phyloP scores from a whole-genome alignment of 2,113 vertebrate genomes.

The Climacteris rufus region DNA sequence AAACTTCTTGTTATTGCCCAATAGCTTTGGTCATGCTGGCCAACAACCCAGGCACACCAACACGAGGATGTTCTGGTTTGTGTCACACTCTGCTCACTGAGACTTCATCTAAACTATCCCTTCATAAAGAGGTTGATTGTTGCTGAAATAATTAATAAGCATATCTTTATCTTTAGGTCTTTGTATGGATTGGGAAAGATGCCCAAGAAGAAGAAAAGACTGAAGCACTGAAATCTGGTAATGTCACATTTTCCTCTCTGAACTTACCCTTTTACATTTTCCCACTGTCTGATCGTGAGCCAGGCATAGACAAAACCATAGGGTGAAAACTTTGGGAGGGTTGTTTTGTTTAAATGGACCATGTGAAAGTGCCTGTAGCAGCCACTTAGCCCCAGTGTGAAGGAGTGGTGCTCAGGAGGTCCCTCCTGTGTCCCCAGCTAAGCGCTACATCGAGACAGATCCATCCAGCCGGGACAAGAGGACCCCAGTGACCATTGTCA shows the following conservation, averaged over 20 bases:
- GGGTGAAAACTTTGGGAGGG: neutral
- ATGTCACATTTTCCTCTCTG: neutral
- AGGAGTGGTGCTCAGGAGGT: neutral
- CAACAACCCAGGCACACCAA: neutral
- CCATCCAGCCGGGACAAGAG: slow-evolving; percentile 85
- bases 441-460: slow-evolving; percentile 90
- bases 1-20: neutral
- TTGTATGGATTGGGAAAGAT: slow-evolving; percentile 95
- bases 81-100: neutral
- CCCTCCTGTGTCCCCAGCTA: slow-evolving; percentile 70
- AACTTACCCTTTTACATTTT: neutral
- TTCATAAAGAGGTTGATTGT: neutral
- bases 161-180: slow-evolving; percentile 78
- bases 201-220: slow-evolving; percentile 94
- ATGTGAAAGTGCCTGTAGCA: neutral
- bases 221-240: slow-evolving; percentile 88
- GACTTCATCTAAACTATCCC: neutral
- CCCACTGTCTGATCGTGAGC: neutral
- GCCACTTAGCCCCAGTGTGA: rapidly evolving
- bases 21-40: neutral
- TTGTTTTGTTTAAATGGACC: neutral
- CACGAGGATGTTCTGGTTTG: neutral
- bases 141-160: neutral
- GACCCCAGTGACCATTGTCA: slow-evolving; percentile 85
- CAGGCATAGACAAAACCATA: neutral